phyloP scores from a whole-genome alignment of 2,888 invertebrate genomes.

The Xylophagus ater region DNA sequence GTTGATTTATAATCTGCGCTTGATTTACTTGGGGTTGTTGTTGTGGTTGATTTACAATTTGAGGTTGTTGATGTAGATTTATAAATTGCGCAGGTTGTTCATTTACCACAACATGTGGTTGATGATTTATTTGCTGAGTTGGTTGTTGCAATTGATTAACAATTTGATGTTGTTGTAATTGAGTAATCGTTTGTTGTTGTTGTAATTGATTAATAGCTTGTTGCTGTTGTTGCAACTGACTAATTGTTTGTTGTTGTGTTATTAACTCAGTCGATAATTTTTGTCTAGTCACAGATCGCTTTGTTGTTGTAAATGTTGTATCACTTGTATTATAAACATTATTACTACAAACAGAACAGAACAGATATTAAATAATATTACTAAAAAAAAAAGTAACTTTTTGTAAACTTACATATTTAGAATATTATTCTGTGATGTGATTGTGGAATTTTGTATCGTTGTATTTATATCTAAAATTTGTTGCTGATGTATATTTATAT shows the following conservation, averaged over 20 bases:
- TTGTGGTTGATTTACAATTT: constrained; percentile 12
- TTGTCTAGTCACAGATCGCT: constrained; percentile 4
- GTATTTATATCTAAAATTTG: neutral
- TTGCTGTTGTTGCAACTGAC: constrained; percentile 9
- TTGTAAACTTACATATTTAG: constrained; percentile 10
- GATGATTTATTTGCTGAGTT: constrained; percentile 6
- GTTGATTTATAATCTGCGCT: constrained; percentile 10
- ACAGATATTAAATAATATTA: constrained; percentile 4
- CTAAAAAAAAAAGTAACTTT: neutral
- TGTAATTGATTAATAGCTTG: constrained; percentile 9
- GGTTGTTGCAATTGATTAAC: constrained; percentile 11
- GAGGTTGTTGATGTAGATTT: constrained; percentile 11
- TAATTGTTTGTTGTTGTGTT: constrained; percentile 13
- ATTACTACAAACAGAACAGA: constrained; percentile 5
- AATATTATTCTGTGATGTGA: constrained; percentile 8
- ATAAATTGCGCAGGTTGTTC: no score
- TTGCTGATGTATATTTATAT: constrained; percentile 4
- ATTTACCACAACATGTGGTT: constrained; percentile 5
- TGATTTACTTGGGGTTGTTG: constrained; percentile 15
- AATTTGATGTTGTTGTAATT: constrained; percentile 5
- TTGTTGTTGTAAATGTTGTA: constrained; percentile 9
- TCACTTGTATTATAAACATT: constrained; percentile 4
- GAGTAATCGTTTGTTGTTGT: constrained; percentile 10
- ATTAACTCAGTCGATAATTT: constrained; percentile 7
- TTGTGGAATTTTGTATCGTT: neutral